phyloP scores from a whole-genome alignment of 1,140 invertebrate genomes.

The Aphidius gifuensis region DNA sequence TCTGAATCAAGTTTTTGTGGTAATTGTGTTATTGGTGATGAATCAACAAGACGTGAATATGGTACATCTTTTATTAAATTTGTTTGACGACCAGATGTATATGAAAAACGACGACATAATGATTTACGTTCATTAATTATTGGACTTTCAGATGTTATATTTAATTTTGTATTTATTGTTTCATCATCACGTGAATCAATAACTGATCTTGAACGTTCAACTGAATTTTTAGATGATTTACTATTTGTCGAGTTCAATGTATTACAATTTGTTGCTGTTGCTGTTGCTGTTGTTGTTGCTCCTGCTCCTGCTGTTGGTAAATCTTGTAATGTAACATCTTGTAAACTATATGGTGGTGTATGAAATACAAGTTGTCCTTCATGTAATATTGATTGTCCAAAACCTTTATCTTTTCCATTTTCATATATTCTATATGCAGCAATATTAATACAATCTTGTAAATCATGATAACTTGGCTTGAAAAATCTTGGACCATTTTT shows the following conservation, averaged over 20 bases:
- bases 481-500: slow-evolving; percentile 84
- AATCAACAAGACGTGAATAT: slow-evolving; percentile 73
- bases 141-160: slow-evolving; percentile 47
- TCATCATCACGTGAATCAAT: slow-evolving; percentile 40
- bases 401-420: slow-evolving; percentile 71
- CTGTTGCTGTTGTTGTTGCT: slow-evolving; percentile 37
- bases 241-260: no score
- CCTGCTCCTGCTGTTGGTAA: slow-evolving; percentile 39
- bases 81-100: slow-evolving; percentile 54
- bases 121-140: slow-evolving; percentile 53
- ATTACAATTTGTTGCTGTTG: slow-evolving; percentile 19
- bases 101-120: slow-evolving; percentile 63
- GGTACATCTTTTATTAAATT: slow-evolving; percentile 68
- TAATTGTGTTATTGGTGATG: slow-evolving; percentile 56
- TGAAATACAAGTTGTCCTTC: slow-evolving; percentile 86
- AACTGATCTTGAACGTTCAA: slow-evolving; percentile 46
- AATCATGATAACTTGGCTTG: slow-evolving; percentile 75
- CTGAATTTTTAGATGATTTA: slow-evolving; percentile 31
- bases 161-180: slow-evolving; percentile 41
- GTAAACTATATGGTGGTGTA: slow-evolving; percentile 78
- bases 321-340: slow-evolving; percentile 76
- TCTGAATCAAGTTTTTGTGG: slow-evolving; percentile 74
- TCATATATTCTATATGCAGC: slow-evolving; percentile 71
- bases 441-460: slow-evolving; percentile 78
- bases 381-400: slow-evolving; percentile 90